Base-by-base conservation (phyloP, 2,113 vertebrate species). In the Steatornis caripensis region DNA sequence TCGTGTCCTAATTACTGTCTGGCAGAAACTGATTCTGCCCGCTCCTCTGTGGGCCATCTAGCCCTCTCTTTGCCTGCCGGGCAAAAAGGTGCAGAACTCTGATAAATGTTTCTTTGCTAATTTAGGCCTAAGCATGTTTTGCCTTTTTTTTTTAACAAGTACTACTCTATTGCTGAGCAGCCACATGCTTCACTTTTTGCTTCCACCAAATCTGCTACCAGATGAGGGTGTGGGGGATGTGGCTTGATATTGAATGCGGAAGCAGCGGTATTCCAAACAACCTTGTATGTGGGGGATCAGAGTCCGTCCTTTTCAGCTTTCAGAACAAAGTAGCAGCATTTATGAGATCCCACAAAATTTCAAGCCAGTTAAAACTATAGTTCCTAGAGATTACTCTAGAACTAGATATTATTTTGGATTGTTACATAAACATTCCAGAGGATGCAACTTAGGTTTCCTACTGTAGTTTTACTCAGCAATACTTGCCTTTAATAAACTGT, bases 181-280 rank as follows among this genome's bases (percentile, higher is more conserved):
- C n/a, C 70, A 77, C 29, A 23, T 45, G 43, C 46, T 69, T 90
- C 66, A 49, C 4, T n/a, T 74, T 51, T 71, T 64, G 43, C 26
- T 86, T 86, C 62, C 16, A 14, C 27, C 77, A 55, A 72, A 43
- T 12, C 36, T 48, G 51, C 71, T 84, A 62, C 36, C 80, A 81
- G 43, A 30, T 34, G 54, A 91, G 41, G 32, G 13, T 49, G 14
- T 4, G 1, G 27, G 10, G 11, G 6, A 74, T 48, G 29, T 53
- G 45, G 54, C 37, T 84, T 53, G 43, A 62, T 11, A 72, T 30
- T 43, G 84, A 66, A 58, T 66, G n/a, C 58, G 69, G 54, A 76
- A 84, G 62, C 0, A 84, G 45, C 0, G 0, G 10, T 27, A 49
- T 53, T 49, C 61, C 2, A 2, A 53, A 46, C 39, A 55, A 29